These are phyloP conservation scores for Rallus limicola DNA, from an alignment of 2,113 vertebrate genomes.

Conservation along the genomic window DNA sequence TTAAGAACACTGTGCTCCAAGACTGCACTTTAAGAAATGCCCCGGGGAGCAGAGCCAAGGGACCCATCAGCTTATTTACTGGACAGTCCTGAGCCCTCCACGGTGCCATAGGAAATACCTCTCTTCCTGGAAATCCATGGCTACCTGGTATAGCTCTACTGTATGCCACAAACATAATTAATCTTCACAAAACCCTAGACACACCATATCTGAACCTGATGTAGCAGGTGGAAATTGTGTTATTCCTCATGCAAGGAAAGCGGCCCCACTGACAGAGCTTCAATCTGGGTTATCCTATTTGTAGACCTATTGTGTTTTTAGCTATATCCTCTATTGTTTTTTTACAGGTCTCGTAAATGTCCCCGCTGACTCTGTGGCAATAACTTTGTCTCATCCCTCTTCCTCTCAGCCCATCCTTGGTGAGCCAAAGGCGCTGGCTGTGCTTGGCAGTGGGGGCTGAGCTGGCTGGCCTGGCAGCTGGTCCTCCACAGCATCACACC, in stretches of 20 bases:
- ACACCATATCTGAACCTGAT: rapidly evolving
- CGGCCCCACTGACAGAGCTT: not conserved
- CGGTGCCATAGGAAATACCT: not conserved
- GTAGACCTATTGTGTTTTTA: not conserved
- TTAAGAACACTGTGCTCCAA: slow-evolving; percentile 16
- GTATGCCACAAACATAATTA: not conserved
- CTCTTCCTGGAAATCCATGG: not conserved
- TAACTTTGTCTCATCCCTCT: not conserved
- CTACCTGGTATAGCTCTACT: not conserved
- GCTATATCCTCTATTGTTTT: not conserved
- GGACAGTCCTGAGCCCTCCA: not conserved
- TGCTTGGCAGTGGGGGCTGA: not conserved
- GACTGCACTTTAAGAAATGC: not conserved
- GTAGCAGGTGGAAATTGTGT: not conserved
- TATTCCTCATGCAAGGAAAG: not conserved
- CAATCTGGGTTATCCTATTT: not conserved
- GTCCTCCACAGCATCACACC: not conserved
- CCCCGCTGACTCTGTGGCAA: rapidly evolving
- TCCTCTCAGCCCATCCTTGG: not conserved
- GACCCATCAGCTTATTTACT: not conserved
- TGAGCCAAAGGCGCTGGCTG: rapidly evolving
- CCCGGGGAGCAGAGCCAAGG: not conserved
- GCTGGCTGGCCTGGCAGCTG: not conserved
- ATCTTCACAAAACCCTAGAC: not conserved
- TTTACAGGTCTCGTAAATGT: not conserved